These are phyloP conservation scores for Amblyjoppa proteus DNA, from an alignment of 2,888 invertebrate species.

Conservation along the genomic window DNA sequence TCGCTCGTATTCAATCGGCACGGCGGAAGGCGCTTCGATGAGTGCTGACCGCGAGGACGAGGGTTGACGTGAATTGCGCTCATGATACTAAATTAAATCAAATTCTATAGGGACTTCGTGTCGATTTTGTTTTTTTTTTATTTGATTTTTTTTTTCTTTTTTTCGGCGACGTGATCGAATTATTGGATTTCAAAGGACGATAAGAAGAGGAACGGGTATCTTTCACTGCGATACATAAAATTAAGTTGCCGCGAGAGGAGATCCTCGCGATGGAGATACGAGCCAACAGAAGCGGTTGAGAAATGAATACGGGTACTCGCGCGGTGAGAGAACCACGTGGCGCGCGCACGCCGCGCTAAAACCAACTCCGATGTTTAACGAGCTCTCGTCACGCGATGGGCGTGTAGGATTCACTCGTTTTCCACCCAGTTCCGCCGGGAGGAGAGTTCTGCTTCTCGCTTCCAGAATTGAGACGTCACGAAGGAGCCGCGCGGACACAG, in stretches of 20 bases:
- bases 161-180: conserved; percentile 21
- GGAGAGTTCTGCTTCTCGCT: conserved; percentile 49
- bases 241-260: conserved; percentile 20
- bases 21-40: conserved; percentile 22
- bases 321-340: conserved; percentile 62
- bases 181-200: conserved; percentile 22
- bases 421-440: conserved; percentile 14
- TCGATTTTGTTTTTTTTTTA: conserved; percentile 54
- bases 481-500: conserved; percentile 52
- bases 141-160: not conserved
- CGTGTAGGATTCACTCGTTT: conserved; percentile 75
- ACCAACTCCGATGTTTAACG: conserved; percentile 78
- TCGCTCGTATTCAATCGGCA: conserved; percentile 55
- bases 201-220: conserved; percentile 14
- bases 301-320: conserved; percentile 52
- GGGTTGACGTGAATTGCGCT: conserved; percentile 66
- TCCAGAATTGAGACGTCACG: conserved; percentile 78
- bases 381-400: conserved; percentile 82
- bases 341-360: conserved; percentile 44
- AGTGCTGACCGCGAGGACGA: conserved; percentile 58
- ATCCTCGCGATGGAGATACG: conserved; percentile 34
- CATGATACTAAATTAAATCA: conserved; percentile 63
- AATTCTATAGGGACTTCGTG: conserved; percentile 48
- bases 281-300: conserved; percentile 37
- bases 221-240: conserved; percentile 44